These are phyloP conservation scores for Desmodus rotundus DNA, from an alignment of 2,113 vertebrate species.

Conservation along the genomic window DNA sequence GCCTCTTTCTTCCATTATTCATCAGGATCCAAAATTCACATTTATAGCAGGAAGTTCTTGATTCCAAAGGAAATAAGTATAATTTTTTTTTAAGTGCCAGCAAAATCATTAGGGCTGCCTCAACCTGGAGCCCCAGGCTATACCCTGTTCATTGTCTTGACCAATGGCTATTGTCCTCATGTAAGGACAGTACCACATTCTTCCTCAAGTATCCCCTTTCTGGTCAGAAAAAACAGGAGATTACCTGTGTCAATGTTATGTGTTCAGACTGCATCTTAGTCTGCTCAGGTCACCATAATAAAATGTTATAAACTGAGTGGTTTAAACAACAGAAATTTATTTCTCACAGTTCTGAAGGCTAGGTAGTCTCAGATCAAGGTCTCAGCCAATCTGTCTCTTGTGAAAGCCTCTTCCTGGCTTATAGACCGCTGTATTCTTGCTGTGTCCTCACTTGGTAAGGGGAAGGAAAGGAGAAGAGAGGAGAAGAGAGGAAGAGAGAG, in stretches of 20 bases:
- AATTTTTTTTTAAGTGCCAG: not conserved
- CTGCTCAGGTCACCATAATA: not conserved
- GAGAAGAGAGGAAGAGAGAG: no score
- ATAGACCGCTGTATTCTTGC: not conserved
- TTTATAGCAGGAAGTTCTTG: not conserved
- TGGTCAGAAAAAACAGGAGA: not conserved
- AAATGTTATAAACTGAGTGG: not conserved
- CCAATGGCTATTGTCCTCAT: not conserved
- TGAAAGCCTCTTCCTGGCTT: not conserved
- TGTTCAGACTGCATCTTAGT: not conserved
- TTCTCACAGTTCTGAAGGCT: no score
- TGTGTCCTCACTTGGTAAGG: fast-evolving
- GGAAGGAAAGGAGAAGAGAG: not conserved
- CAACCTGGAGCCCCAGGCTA: not conserved
- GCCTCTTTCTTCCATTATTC: not conserved
- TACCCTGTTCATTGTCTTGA: not conserved
- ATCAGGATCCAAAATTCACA: not conserved
- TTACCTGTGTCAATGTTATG: fast-evolving
- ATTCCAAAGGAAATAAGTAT: not conserved
- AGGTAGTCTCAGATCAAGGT: not conserved
- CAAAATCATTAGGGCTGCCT: not conserved
- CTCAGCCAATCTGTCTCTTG: not conserved
- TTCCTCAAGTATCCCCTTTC: not conserved
- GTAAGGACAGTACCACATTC: not conserved
- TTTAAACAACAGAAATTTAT: not conserved